phyloP scores from a whole-genome alignment of 2,888 invertebrate genomes.

The Drosophila picticornis region DNA sequence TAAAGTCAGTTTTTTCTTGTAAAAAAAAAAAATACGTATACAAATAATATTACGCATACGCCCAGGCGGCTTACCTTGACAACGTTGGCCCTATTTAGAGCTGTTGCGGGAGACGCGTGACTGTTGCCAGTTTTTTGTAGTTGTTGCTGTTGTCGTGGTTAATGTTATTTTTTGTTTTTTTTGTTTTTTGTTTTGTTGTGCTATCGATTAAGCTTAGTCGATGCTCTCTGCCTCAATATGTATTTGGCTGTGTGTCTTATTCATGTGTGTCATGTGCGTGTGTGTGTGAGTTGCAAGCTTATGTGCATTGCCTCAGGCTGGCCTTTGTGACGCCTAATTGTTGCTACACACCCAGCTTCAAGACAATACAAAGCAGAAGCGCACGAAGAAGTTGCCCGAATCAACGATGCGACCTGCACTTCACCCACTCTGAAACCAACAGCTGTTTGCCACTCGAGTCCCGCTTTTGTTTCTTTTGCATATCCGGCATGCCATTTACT shows the following conservation, averaged over 20 bases:
- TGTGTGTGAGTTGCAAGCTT: conserved; percentile 9
- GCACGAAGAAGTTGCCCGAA: conserved; percentile 15
- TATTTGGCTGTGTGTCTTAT: conserved; percentile 29
- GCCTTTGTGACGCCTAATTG: conserved; percentile 32
- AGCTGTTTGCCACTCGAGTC: conserved; percentile 39
- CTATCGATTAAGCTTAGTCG: conserved; percentile 73
- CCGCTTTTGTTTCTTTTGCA: conserved; percentile 20
- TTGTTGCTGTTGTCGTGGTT: conserved; percentile 20
- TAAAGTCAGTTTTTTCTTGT: conserved; percentile 14
- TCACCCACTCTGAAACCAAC: neutral
- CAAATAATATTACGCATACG: conserved; percentile 60
- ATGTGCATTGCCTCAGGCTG: conserved; percentile 27
- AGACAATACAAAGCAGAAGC: conserved; percentile 19
- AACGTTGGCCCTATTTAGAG: conserved; percentile 27
- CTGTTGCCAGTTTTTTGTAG: conserved; percentile 58
- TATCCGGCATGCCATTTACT: conserved; percentile 28
- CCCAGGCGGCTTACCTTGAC: conserved; percentile 64
- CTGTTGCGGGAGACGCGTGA: conserved; percentile 50
- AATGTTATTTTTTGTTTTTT: conserved; percentile 14
- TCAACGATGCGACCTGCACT: neutral
- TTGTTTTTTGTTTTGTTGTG: conserved; percentile 28
- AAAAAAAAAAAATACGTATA: neutral
- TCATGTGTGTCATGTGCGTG: conserved; percentile 1
- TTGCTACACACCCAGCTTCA: conserved; percentile 5
- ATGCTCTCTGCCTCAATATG: conserved; percentile 42